A percentile compares a stretch with the other conserved stretches of the same genome.
Conservation (phyloP, 2,797 vertebrate genomes). For the Oophaga sylvatica region DNA sequence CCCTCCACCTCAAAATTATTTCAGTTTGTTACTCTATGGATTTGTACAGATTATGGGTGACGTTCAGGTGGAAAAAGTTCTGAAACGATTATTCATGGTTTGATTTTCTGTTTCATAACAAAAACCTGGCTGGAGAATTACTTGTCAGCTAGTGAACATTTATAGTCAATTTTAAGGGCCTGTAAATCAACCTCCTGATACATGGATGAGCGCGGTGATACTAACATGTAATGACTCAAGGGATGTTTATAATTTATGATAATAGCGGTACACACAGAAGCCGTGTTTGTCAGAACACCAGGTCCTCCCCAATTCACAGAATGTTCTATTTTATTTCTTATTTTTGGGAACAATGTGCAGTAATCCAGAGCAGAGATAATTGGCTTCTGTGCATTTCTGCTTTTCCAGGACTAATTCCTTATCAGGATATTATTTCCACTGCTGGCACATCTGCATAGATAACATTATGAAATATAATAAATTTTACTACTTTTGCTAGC, state of each 20-base stretch:
- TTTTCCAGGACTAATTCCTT: background rate
- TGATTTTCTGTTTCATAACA: no score
- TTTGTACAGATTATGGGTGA: no score
- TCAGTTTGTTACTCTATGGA: no score
- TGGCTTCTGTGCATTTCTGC: background rate
- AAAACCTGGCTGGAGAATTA: no score
- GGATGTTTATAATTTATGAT: background rate
- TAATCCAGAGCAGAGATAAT: background rate
- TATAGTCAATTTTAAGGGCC: no score
- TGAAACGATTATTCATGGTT: no score
- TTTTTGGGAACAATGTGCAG: background rate
- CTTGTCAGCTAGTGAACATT: no score
- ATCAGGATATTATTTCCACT: background rate
- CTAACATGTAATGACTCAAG: background rate
- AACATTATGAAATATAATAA: background rate
- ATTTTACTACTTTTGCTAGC: background rate
- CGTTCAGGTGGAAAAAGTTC: no score
- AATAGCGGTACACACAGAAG: background rate
- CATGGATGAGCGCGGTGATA: background rate
- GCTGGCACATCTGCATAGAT: no score
- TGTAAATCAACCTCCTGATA: background rate
- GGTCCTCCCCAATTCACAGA: background rate
- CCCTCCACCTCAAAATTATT: no score
- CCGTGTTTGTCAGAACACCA: constrained; percentile 1
- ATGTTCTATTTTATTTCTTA: background rate